A percentile compares a stretch with the other conserved stretches of the same genome.
Evolutionary conservation across 1,140 invertebrate species (phyloP).

Genomic region (Drosophila asahinai): DNA sequence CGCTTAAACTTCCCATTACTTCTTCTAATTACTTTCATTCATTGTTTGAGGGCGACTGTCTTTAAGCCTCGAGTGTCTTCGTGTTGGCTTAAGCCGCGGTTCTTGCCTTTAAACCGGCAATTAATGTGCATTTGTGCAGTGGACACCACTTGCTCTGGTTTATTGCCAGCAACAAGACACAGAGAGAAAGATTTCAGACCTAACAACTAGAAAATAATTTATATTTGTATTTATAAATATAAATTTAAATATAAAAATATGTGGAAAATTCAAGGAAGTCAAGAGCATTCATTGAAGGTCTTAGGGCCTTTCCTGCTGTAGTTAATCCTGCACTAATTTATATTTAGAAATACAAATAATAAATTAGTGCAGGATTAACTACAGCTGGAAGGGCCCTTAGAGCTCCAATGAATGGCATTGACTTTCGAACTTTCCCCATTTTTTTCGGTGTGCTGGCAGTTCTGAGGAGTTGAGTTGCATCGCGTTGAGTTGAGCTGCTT

Average conservation of each 20-base stretch:
- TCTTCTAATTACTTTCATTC: slow-evolving; percentile 40
- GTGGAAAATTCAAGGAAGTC: too few species aligned
- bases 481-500: slow-evolving; percentile 7
- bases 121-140: slow-evolving; percentile 55
- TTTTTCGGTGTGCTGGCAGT: slow-evolving; percentile 1
- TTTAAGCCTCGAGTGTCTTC: slow-evolving; percentile 5
- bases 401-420: too few species aligned
- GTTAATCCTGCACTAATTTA: too few species aligned
- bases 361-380: not conserved
- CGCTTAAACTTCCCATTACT: too few species aligned
- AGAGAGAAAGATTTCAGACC: not conserved
- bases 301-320: too few species aligned
- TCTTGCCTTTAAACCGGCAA: slow-evolving; percentile 32
- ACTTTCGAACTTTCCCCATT: not conserved
- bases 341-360: too few species aligned
- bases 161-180: slow-evolving; percentile 13
- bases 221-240: not conserved
- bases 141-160: slow-evolving; percentile 9
- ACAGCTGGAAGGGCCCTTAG: too few species aligned
- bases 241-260: too few species aligned
- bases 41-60: slow-evolving; percentile 11
- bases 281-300: too few species aligned
- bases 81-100: slow-evolving; percentile 1
- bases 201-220: not conserved
- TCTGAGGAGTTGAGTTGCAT: slow-evolving; percentile 12